These are phyloP conservation scores for Empidonax traillii DNA, from an alignment of 2,113 vertebrate species.

Conservation along the genomic window DNA sequence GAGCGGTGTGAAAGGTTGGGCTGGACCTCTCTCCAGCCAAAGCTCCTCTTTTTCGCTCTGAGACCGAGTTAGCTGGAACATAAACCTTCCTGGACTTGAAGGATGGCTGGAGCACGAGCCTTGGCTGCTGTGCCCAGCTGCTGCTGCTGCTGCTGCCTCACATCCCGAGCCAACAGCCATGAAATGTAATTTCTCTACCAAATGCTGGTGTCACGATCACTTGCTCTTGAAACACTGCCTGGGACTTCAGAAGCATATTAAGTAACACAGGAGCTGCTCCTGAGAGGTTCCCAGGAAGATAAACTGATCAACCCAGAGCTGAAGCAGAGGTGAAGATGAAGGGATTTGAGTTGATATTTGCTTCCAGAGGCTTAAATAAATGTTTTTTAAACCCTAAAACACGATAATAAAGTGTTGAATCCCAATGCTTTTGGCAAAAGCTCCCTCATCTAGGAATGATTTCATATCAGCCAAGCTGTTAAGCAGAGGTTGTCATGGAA, in stretches of 20 bases:
- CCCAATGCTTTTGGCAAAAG: slow-evolving; percentile 63
- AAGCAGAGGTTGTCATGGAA: slow-evolving; percentile 77
- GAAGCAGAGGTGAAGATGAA: slow-evolving; percentile 32
- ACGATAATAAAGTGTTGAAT: slow-evolving; percentile 40
- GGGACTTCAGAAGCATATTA: slow-evolving; percentile 54
- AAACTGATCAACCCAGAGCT: neutral
- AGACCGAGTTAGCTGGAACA: neutral
- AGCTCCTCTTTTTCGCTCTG: neutral
- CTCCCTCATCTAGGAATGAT: slow-evolving; percentile 70
- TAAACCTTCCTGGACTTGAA: neutral
- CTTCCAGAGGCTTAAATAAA: slow-evolving; percentile 51
- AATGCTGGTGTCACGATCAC: slow-evolving; percentile 42
- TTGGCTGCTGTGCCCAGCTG: slow-evolving; percentile 33
- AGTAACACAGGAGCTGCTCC: slow-evolving; percentile 28
- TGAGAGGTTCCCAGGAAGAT: slow-evolving; percentile 5
- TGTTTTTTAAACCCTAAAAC: slow-evolving; percentile 31
- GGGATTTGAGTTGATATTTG: slow-evolving; percentile 41
- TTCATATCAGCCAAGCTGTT: slow-evolving; percentile 72
- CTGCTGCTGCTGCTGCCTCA: neutral
- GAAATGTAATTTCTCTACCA: slow-evolving; percentile 42
- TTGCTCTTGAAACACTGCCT: slow-evolving; percentile 59
- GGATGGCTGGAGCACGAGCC: neutral
- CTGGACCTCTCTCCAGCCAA: neutral
- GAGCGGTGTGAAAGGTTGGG: neutral
- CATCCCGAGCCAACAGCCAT: slow-evolving; percentile 30